Conservation (phyloP, 2,797 vertebrate species). For the Karalla daura region DNA sequence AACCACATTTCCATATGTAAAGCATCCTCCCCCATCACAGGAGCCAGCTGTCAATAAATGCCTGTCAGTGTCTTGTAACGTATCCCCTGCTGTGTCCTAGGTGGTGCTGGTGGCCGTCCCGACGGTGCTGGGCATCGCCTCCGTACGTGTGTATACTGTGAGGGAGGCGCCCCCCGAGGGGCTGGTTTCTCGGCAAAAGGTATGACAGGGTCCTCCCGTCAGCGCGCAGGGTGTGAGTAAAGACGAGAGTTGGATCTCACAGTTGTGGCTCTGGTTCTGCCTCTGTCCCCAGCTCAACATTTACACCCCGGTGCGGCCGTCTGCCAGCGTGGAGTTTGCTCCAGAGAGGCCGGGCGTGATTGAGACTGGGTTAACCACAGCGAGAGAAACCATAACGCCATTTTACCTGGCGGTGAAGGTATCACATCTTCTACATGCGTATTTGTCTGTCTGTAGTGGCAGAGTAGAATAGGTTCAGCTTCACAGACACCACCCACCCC, state of each 20-base stretch:
- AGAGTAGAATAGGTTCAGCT: background rate
- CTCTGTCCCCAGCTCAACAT: slow-evolving; percentile 85
- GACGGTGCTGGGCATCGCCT: slow-evolving; percentile 83
- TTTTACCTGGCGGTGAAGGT: slow-evolving; percentile 86
- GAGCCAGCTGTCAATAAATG: background rate
- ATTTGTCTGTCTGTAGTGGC: background rate
- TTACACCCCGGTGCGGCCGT: slow-evolving; percentile 80
- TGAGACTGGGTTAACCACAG: slow-evolving; percentile 79
- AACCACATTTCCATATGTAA: background rate
- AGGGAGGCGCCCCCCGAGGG: slow-evolving; percentile 59
- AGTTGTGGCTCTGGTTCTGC: background rate
- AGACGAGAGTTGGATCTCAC: background rate
- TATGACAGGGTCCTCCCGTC: slow-evolving; percentile 75
- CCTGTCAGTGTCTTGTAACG: background rate
- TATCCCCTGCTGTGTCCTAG: slow-evolving; percentile 65
- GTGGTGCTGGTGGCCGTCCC: slow-evolving; percentile 86
- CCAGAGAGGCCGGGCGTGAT: slow-evolving; percentile 86
- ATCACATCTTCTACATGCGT: slow-evolving; percentile 42
- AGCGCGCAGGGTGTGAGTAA: background rate
- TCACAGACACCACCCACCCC: background rate
- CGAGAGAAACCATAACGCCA: slow-evolving; percentile 71
- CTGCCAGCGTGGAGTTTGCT: slow-evolving; percentile 69
- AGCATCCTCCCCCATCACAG: background rate
- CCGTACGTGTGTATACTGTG: slow-evolving; percentile 81
- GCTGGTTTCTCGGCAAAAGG: slow-evolving; percentile 68